Evolutionary conservation across 2,113 vertebrate genomes (phyloP).

Genomic region (Bostrychus sinensis): DNA sequence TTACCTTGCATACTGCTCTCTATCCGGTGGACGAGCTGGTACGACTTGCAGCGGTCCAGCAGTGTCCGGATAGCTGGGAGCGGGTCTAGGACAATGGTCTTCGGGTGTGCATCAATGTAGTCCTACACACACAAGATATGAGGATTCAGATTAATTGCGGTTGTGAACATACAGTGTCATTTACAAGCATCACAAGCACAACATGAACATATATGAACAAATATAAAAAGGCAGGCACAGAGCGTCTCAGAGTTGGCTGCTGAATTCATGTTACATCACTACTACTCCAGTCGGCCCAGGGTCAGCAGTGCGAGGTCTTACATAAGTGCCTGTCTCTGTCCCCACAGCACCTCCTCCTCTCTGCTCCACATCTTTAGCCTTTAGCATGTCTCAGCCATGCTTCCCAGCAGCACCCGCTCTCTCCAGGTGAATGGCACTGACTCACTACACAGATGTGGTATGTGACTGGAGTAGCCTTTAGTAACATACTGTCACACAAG

Average conservation of each 20-base stretch:
- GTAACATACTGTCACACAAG: constrained; percentile 16
- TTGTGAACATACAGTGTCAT: too few species aligned
- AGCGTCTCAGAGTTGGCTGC: neutral
- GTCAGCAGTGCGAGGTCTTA: constrained; percentile 59
- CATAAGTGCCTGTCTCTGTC: constrained; percentile 54
- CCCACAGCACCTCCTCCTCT: constrained; percentile 17
- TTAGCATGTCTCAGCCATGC: constrained; percentile 18
- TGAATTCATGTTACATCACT: constrained; percentile 64
- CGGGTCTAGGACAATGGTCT: constrained; percentile 97
- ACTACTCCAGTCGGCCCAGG: constrained; percentile 39
- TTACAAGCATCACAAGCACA: too few species aligned
- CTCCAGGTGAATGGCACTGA: constrained; percentile 43
- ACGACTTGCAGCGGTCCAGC: constrained; percentile 97
- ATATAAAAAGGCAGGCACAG: too few species aligned
- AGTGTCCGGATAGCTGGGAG: constrained; percentile 95
- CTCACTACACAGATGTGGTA: constrained; percentile 40
- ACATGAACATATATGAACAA: too few species aligned
- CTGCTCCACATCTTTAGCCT: constrained; percentile 27
- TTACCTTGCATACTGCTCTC: constrained; percentile 96
- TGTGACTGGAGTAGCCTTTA: constrained; percentile 16
- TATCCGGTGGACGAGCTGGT: constrained; percentile 94
- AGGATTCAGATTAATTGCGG: too few species aligned
- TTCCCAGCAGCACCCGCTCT: constrained; percentile 42
- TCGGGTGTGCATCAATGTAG: constrained; percentile 95
- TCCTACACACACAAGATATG: constrained; percentile 81